These are phyloP conservation scores for Parazoanthus swiftii DNA, from an alignment of 92 coral and sea anemone species.

Conservation along the genomic window DNA sequence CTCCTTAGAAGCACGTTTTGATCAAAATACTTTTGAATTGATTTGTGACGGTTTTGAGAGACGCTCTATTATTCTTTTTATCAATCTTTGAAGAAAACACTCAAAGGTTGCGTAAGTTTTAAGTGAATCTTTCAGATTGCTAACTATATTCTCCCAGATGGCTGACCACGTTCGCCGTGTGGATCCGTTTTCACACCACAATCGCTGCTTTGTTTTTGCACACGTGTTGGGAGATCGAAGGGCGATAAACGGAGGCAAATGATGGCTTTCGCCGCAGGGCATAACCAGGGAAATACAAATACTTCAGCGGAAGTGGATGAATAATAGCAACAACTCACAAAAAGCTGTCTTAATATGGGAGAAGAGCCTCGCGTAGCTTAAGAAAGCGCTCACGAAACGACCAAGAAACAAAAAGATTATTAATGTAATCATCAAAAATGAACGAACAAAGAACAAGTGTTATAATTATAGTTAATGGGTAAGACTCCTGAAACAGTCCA, in stretches of 20 bases:
- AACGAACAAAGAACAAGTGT: too few species aligned
- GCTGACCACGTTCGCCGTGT: conserved; percentile 1
- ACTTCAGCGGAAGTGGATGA: conserved; percentile 25
- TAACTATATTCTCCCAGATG: conserved; percentile 13
- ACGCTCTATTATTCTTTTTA: neutral
- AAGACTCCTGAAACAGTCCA: too few species aligned
- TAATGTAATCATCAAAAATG: too few species aligned
- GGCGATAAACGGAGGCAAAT: conserved; percentile 9
- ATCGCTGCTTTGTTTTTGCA: conserved; percentile 22
- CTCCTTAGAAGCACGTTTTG: conserved; percentile 33
- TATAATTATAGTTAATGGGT: too few species aligned
- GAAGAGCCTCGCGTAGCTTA: neutral
- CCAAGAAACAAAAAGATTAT: too few species aligned
- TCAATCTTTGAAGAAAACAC: neutral
- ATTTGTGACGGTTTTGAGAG: conserved; percentile 25
- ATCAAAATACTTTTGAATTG: conserved; percentile 11
- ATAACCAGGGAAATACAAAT: neutral
- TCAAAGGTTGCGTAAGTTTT: conserved; percentile 1
- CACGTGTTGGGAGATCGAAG: conserved; percentile 39
- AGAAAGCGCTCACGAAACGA: too few species aligned
- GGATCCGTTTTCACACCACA: conserved; percentile 22
- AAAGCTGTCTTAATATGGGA: neutral
- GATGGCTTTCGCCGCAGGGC: conserved; percentile 35
- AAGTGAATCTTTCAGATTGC: neutral
- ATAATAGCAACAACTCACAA: neutral